Conservation (phyloP, 2,113 vertebrate species). For the Ranitomeya imitator region DNA sequence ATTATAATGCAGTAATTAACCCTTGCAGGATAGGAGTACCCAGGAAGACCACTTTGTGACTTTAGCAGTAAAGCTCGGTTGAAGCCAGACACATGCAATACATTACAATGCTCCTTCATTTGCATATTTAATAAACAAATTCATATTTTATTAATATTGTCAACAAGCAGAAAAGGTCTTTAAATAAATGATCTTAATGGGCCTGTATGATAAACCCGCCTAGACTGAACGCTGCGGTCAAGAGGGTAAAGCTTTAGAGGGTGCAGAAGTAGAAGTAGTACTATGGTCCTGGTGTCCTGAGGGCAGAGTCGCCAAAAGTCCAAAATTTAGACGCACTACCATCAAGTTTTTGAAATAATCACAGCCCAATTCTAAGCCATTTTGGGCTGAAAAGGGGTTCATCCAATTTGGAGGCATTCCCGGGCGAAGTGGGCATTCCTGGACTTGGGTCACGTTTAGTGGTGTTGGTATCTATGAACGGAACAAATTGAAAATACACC, state of each 20-base stretch:
- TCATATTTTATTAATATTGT: slow-evolving; percentile 39
- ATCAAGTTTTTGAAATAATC: too few relatives aligned
- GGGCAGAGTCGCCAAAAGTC: too few relatives aligned
- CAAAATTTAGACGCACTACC: too few relatives aligned
- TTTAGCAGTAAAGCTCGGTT: background rate
- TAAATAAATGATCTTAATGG: background rate
- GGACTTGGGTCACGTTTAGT: too few relatives aligned
- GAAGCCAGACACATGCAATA: slow-evolving; percentile 14
- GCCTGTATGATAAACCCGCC: background rate
- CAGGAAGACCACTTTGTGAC: background rate
- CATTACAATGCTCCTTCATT: slow-evolving; percentile 25
- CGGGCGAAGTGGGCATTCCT: too few relatives aligned
- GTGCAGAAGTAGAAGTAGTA: background rate
- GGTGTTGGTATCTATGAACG: too few relatives aligned
- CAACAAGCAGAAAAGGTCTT: background rate
- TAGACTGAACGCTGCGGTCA: background rate
- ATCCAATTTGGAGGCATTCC: too few relatives aligned
- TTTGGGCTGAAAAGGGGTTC: too few relatives aligned
- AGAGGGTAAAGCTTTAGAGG: background rate
- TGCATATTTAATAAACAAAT: slow-evolving; percentile 37
- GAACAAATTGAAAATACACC: too few relatives aligned
- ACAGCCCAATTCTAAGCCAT: too few relatives aligned
- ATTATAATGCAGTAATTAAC: slow-evolving; percentile 43
- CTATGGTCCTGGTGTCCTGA: background rate
- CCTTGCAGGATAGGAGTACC: background rate